Conservation (phyloP, 2,113 vertebrate species). For the Cercopithecus mona region DNA sequence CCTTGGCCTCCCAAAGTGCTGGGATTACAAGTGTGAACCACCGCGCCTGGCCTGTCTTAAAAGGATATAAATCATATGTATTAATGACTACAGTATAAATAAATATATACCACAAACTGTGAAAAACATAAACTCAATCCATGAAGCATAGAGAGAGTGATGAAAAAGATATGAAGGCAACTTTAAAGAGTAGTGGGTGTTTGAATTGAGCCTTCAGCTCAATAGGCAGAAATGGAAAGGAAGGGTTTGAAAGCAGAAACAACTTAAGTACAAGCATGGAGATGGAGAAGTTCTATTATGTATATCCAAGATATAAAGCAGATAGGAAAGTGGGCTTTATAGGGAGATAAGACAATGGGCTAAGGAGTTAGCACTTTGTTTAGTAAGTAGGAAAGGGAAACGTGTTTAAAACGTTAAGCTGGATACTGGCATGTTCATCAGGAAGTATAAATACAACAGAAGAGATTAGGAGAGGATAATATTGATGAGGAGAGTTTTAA, state of each 20-base stretch:
- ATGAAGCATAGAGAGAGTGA: not conserved
- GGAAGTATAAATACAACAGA: not conserved
- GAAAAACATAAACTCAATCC: not conserved
- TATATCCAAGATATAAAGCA: not conserved
- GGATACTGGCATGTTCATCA: not conserved
- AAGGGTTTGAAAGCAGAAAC: not conserved
- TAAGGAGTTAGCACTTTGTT: not conserved
- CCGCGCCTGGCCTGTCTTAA: not conserved
- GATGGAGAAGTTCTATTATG: not conserved
- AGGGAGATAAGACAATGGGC: not conserved
- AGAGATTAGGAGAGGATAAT: not conserved
- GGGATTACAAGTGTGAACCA: too few species aligned
- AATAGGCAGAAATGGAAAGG: not conserved
- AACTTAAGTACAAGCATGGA: not conserved
- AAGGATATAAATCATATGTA: not conserved
- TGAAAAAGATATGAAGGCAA: not conserved
- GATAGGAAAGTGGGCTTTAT: not conserved
- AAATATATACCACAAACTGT: not conserved
- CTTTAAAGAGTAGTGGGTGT: not conserved
- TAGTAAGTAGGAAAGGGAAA: not conserved
- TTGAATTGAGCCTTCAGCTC: not conserved
- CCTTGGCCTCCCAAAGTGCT: too few species aligned
- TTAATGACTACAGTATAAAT: not conserved
- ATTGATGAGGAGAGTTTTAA: not conserved
- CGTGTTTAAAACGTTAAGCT: not conserved